Base-by-base conservation (phyloP, 2,888 invertebrate genomes). In the Drosophila longiperda region DNA sequence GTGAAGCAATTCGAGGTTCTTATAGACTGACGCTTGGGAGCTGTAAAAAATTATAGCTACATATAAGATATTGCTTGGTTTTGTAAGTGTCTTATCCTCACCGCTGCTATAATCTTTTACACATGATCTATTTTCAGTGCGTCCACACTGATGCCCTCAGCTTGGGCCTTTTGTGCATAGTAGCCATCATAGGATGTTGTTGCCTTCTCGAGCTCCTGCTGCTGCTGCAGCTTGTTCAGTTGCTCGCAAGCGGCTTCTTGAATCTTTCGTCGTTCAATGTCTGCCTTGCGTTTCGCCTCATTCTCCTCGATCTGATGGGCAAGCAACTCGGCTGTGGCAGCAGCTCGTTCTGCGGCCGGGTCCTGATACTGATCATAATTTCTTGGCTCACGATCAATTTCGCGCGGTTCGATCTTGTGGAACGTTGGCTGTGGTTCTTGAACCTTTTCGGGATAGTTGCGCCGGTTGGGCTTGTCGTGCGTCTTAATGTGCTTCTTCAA, bases 401-500 rank as follows among this genome's bases (percentile, higher is more conserved):
- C 80, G 1, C 77, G 64, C 5, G 83, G 89, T 20, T 84, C 84
- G 15, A 87, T 70, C 32, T 86, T 86, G 12, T 83, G 76, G 50
- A 87, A 86, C 17, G 80, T 50, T 75, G 78, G 57, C 81, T 50
- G 79, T 78, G 49, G 79, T 53, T 87, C 78, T 3, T 48, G 20
- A 0, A 60, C 50, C 52, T 78, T 81, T 54, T 78, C 78, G 7
- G 66, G 64, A 53, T 71, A 76, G 15, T 60, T 52, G 17, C 78
- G 78, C n/a, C 90, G 23, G 72, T 88, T 68, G 70, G 91, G 83
- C 52, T 90, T 92, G 54, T 87, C 83, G 66, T 92, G 92, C 29
- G 91, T 90, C 73, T 92, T 91, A 79, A 92, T 89, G 67, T 92
- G 92, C 48, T 91, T 91, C 66, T 92, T 91, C 3, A 92, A 75